Base-by-base conservation (phyloP, 2,113 vertebrate species). In the Neoarius graeffei region DNA sequence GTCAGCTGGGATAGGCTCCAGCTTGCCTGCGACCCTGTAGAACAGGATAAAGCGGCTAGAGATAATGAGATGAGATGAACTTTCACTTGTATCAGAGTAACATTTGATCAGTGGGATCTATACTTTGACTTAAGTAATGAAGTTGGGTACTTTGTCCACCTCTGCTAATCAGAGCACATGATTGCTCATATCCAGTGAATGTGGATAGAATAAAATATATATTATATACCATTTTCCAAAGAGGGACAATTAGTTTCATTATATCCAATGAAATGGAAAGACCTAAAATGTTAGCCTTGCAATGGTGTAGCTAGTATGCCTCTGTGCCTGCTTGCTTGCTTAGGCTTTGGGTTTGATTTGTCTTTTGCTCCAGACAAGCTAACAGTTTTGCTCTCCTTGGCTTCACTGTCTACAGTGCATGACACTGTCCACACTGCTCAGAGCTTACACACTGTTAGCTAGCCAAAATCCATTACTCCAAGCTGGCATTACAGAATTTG, bases 341-440 rank as follows among this genome's bases (percentile, higher is more conserved):
- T 35, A 60, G 30, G 17, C 10, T 23, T 35, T 48, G 60, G 42
- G 25, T 64, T 52, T 3, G 11, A 48, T 62, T 15, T 50, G 60
- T 84, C 48, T 83, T 42, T 74, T 66, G 17, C 62, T 81, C n/a
- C 84, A 83, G 67, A 82, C 67, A 20, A 50, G 7, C 50, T 60
- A 82, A 67, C 67, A 85, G 71, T 35, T 11, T 62, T n/a, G 17
- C 35, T 85, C 73, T 89, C 30, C 66, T 84, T 86, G 84, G 71
- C 25, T 57, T 52, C 42, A 30, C n/a, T 81, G 48, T 56, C 23
- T 13, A 56, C 60, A 20, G 25, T 85, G 60, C 79, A 80, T 89
- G 81, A 50, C 85, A 73, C 50, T 64, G 73, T 56, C 80, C 83
- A 88, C 42, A 9, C 19, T 20, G 1, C 69, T 50, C 62, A 42